Evolutionary conservation across 2,888 invertebrate genomes (phyloP).

Genomic region (Tethea ocularis): DNA sequence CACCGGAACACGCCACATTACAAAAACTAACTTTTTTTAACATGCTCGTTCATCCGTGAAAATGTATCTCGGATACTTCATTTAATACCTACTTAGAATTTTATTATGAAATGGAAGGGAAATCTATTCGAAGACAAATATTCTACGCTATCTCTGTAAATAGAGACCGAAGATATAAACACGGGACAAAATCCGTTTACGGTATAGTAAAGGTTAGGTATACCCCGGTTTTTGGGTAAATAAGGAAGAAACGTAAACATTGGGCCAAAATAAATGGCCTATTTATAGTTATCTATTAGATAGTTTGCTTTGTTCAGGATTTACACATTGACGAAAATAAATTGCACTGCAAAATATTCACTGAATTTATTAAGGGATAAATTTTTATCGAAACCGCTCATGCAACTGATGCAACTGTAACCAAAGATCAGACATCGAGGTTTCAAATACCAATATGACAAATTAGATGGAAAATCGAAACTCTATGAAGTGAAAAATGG

Average conservation of each 20-base stretch:
- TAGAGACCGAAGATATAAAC: not conserved
- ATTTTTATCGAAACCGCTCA: no score
- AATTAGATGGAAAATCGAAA: slow-evolving; percentile 40
- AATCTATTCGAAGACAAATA: slow-evolving; percentile 1
- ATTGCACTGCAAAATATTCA: slow-evolving; percentile 12
- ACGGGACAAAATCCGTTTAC: not conserved
- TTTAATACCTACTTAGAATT: not conserved
- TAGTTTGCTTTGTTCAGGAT: not conserved
- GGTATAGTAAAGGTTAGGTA: no score
- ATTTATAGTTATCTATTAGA: not conserved
- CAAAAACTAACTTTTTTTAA: slow-evolving; percentile 17
- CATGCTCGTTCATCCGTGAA: slow-evolving; percentile 23
- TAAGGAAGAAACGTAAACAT: not conserved
- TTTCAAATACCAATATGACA: slow-evolving; percentile 27
- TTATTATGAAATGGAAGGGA: not conserved
- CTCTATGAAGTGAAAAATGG: slow-evolving; percentile 34
- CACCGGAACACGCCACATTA: slow-evolving; percentile 16
- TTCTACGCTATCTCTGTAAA: not conserved
- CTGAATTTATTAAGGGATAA: not conserved
- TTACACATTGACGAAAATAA: not conserved
- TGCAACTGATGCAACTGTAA: not conserved
- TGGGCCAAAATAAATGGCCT: not conserved
- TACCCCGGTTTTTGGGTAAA: slow-evolving; percentile 5
- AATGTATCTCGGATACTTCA: not conserved
- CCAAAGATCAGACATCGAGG: slow-evolving; percentile 16